phyloP scores from a whole-genome alignment of 2,888 invertebrate species.

The Catocala nupta region DNA sequence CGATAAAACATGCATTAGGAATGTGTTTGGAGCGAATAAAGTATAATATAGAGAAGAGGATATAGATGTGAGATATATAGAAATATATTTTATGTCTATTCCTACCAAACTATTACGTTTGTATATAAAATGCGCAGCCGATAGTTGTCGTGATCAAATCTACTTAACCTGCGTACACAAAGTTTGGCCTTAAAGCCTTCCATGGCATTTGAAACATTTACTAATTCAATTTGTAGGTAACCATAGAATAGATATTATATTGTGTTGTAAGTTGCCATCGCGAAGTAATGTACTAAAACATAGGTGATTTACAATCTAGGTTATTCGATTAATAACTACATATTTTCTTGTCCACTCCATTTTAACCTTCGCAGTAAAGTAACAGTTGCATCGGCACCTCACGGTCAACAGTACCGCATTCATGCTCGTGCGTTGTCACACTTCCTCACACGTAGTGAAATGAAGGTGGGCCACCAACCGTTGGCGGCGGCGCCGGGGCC shows the following conservation, averaged over 20 bases:
- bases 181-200: too few species aligned
- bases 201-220: too few species aligned
- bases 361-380: slow-evolving; percentile 44
- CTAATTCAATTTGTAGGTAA: too few species aligned
- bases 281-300: too few species aligned
- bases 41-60: too few species aligned
- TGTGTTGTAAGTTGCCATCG: background rate
- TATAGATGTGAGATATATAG: too few species aligned
- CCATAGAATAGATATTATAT: background rate
- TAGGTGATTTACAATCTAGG: background rate
- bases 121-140: too few species aligned
- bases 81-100: too few species aligned
- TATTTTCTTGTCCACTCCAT: slow-evolving; percentile 26
- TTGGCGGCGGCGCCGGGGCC: background rate
- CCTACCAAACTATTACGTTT: too few species aligned
- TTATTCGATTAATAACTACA: background rate
- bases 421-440: slow-evolving; percentile 32
- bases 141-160: too few species aligned
- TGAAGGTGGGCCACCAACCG: slow-evolving; percentile 39
- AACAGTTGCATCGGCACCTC: slow-evolving; percentile 34
- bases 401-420: slow-evolving; percentile 38
- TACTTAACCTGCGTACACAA: too few species aligned
- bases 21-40: background rate
- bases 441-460: slow-evolving; percentile 45
- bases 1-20: background rate